A percentile compares a stretch with the other conserved stretches of the same genome.
Conservation (phyloP, 2,797 vertebrate genomes). For the Chromobotia macracanthus region DNA sequence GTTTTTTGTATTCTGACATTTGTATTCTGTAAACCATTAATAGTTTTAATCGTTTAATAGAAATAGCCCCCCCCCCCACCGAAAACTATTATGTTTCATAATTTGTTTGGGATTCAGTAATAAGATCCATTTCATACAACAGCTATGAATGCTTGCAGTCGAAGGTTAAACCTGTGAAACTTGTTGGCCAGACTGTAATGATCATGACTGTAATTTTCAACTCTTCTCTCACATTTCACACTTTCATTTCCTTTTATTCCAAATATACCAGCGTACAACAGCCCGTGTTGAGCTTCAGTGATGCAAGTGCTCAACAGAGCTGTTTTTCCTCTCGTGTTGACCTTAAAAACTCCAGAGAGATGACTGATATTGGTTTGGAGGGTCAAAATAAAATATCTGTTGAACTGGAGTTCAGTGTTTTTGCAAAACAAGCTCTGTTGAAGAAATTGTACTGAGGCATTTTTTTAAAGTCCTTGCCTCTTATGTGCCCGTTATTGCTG, state of each 20-base stretch:
- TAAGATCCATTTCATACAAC: too few species aligned
- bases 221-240: not conserved
- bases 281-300: slow-evolving; percentile 1
- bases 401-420: slow-evolving; percentile 1
- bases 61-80: too few species aligned
- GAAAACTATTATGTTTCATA: too few species aligned
- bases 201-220: not conserved
- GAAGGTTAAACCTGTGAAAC: too few species aligned
- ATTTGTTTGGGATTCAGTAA: too few species aligned
- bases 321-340: slow-evolving; percentile 20
- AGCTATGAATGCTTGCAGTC: too few species aligned
- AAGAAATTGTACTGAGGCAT: slow-evolving; percentile 7
- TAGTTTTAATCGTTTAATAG: too few species aligned
- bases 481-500: slow-evolving; percentile 13
- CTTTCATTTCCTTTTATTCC: not conserved
- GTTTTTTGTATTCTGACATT: too few species aligned
- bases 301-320: not conserved
- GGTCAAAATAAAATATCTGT: slow-evolving; percentile 8
- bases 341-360: slow-evolving; percentile 37
- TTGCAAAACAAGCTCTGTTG: slow-evolving; percentile 7
- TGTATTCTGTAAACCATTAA: too few species aligned
- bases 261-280: not conserved
- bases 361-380: slow-evolving; percentile 37
- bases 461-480: not conserved
- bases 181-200: too few species aligned